Evolutionary conservation across 1,140 invertebrate genomes (phyloP).

Genomic region (Drosophila tristis): DNA sequence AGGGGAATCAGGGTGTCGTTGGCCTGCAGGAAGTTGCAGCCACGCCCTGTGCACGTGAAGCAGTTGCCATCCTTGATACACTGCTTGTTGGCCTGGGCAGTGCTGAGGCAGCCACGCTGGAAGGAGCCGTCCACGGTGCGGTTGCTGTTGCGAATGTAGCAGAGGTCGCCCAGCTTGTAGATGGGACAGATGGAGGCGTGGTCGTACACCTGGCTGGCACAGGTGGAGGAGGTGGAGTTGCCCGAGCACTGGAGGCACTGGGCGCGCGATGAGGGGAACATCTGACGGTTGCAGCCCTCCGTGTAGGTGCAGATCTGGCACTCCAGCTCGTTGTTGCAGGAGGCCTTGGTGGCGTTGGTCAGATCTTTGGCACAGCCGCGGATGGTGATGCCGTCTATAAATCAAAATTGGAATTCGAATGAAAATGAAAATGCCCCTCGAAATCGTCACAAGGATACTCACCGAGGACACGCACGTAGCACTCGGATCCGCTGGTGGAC

Average conservation of each 20-base stretch:
- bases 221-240: slow-evolving; percentile 55
- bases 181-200: slow-evolving; percentile 57
- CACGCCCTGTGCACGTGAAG: slow-evolving; percentile 69
- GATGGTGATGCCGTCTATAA: slow-evolving; percentile 71
- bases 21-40: slow-evolving; percentile 65
- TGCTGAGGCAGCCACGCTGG: slow-evolving; percentile 73
- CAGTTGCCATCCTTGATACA: slow-evolving; percentile 67
- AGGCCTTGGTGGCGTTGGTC: slow-evolving; percentile 50
- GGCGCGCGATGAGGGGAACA: slow-evolving; percentile 66
- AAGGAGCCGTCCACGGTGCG: slow-evolving; percentile 59
- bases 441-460: slow-evolving; percentile 1
- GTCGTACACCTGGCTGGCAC: slow-evolving; percentile 58
- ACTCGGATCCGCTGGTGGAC: slow-evolving; percentile 31
- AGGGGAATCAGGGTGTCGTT: slow-evolving; percentile 62
- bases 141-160: slow-evolving; percentile 73
- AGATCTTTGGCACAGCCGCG: slow-evolving; percentile 72
- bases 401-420: not conserved
- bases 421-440: not conserved
- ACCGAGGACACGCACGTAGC: slow-evolving; percentile 62
- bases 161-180: slow-evolving; percentile 73
- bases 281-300: slow-evolving; percentile 72
- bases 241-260: slow-evolving; percentile 74
- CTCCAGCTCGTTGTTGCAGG: slow-evolving; percentile 75
- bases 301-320: slow-evolving; percentile 61
- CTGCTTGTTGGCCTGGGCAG: slow-evolving; percentile 64